Evolutionary conservation across 2,113 vertebrate species (phyloP), one percentile per base, ranked within the genome.

Genomic region (Bubo blakistoni): DNA sequence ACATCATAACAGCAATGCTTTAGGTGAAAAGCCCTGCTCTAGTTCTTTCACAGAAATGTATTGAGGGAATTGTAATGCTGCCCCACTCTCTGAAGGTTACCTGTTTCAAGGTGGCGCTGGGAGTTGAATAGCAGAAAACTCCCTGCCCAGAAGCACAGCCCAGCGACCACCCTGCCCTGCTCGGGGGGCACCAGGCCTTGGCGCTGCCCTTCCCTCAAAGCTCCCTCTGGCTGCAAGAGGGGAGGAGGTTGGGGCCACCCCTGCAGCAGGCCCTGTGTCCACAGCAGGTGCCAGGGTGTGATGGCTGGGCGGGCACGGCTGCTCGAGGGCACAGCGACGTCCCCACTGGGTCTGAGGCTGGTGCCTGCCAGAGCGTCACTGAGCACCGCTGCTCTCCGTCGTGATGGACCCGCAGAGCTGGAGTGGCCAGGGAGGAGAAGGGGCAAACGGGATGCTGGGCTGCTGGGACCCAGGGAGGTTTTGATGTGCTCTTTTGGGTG

Each of bases 161-260:
- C 30, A 25, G 73, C 0, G 0, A n/a, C 20, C 0, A 0, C 14
- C 26, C 66, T 72, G 59, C 58, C 38, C 40, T 20, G 20, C 47
- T 62, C 40, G 15, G 34, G 8, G 54, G 34, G 5, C 34, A 36
- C 14, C 44, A 46, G 63, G 30, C 26, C 58, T 78, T 32, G n/a
- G 65, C 2, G 1, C 38, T 34, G 46, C n/a, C 34, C 66, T 52
- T 46, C 44, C 38, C 57, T 36, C 61, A 30, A 6, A 67, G 57
- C 54, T 74, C 9, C 26, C 58, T 38, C 29, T 38, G 74, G 16
- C 58, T 58, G 19, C 36, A 79, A 26, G 57, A 62, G 29, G n/a
- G 51, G 51, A 42, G 79, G 46, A 13, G 20, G 46, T 44, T n/a
- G 67, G 32, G n/a, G 18, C 18, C 66, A 57, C 12, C 58, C 38